Conservation (phyloP, 2,113 vertebrate genomes). For the Tachycineta bicolor region DNA sequence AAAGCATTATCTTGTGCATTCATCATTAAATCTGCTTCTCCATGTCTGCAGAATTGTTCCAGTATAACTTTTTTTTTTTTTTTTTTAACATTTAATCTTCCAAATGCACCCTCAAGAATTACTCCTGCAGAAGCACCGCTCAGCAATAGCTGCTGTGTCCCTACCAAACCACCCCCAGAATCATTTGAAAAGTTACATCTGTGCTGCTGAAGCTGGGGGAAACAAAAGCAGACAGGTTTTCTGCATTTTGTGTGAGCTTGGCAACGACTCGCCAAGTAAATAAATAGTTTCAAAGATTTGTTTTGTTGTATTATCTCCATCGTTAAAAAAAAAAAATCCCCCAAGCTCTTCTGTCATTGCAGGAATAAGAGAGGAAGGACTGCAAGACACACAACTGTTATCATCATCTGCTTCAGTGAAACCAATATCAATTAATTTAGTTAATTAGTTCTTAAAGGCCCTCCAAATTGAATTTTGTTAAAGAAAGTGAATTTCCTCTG, state of each 20-base stretch:
- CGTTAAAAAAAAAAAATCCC: background rate
- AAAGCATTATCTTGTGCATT: constrained; percentile 18
- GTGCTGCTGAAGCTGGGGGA: background rate
- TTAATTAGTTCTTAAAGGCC: constrained; percentile 30
- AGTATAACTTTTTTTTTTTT: background rate
- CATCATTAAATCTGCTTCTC: constrained; percentile 21
- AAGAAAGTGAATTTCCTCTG: constrained; percentile 1
- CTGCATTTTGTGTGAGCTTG: background rate
- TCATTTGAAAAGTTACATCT: background rate
- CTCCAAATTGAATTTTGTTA: constrained; percentile 4
- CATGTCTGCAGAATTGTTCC: constrained; percentile 1
- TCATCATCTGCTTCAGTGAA: constrained; percentile 8
- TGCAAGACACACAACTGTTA: background rate
- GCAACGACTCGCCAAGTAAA: background rate
- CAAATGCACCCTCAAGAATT: constrained; percentile 12
- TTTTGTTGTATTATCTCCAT: background rate
- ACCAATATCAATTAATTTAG: constrained; percentile 6
- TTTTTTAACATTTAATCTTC: constrained; percentile 32
- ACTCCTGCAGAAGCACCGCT: background rate
- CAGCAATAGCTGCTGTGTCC: background rate
- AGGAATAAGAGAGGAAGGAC: background rate
- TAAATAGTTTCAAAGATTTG: background rate
- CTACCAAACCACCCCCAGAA: background rate
- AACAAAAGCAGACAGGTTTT: background rate
- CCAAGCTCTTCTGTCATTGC: background rate